phyloP scores from a whole-genome alignment of 2,797 vertebrate genomes.

The Luscinia megarhynchos region DNA sequence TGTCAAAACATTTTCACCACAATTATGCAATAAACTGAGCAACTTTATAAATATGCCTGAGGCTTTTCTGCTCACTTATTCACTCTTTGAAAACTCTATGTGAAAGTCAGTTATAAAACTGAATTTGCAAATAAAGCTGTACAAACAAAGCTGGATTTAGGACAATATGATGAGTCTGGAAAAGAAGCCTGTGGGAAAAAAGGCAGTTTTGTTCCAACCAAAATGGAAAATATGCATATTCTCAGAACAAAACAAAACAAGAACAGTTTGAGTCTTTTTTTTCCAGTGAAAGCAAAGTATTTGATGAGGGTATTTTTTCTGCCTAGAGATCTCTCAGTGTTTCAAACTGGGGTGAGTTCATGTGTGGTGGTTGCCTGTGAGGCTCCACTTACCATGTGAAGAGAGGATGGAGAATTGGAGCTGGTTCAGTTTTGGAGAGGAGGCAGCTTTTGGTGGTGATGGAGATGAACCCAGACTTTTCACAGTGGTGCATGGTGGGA shows the following conservation, averaged over 20 bases:
- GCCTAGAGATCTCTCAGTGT: not conserved
- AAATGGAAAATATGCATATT: not conserved
- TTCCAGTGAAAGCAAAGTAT: not conserved
- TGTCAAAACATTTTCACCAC: conserved; percentile 55
- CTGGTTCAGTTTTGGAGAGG: not conserved
- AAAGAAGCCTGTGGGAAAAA: not conserved
- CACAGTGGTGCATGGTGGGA: not conserved
- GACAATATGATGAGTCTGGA: conserved; percentile 10
- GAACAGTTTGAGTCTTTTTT: not conserved
- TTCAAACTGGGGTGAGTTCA: not conserved
- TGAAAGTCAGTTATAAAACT: conserved; percentile 23
- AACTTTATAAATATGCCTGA: conserved; percentile 8
- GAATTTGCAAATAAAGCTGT: conserved; percentile 24
- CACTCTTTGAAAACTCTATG: conserved; percentile 38
- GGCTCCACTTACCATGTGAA: not conserved
- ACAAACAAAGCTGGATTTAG: conserved; percentile 1
- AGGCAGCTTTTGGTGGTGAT: not conserved
- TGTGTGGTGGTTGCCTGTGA: not conserved
- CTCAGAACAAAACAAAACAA: not conserved
- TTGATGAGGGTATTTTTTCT: not conserved
- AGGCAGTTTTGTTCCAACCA: not conserved
- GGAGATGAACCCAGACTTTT: not conserved
- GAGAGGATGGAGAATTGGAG: not conserved
- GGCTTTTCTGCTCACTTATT: conserved; percentile 27
- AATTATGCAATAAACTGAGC: conserved; percentile 45